phyloP scores from a whole-genome alignment of 2,797 vertebrate species.

The Etheostoma nigrum region DNA sequence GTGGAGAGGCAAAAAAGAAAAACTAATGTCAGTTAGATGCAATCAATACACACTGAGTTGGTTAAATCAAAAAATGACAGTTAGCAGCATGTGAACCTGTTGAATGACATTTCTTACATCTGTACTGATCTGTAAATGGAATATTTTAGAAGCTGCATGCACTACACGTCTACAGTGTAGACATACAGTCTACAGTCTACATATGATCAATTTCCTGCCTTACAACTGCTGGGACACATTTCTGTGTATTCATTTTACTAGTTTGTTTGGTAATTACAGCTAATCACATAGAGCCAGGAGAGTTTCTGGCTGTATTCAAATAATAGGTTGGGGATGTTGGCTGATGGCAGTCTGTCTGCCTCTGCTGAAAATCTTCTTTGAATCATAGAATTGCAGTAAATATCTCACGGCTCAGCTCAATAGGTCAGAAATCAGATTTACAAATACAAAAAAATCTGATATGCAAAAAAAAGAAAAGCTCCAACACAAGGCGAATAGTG shows the following conservation, averaged over 20 bases:
- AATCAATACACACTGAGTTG: constrained; percentile 13
- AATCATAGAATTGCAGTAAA: not conserved
- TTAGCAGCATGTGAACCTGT: not conserved
- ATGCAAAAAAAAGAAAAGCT: not conserved
- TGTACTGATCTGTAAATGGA: not conserved
- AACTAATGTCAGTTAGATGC: constrained; percentile 29
- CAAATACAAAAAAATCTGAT: not conserved
- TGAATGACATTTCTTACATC: not conserved
- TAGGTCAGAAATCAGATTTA: not conserved
- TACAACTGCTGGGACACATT: not conserved
- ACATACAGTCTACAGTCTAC: too few relatives aligned
- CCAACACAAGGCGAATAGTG: not conserved
- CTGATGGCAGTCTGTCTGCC: constrained; percentile 4
- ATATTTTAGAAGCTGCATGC: not conserved
- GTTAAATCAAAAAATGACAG: constrained; percentile 9
- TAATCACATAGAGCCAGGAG: constrained; percentile 18
- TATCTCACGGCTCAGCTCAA: not conserved
- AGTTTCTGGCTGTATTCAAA: constrained; percentile 26
- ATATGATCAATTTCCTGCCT: not conserved
- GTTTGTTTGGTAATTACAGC: constrained; percentile 46
- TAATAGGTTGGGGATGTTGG: not conserved
- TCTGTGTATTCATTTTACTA: not conserved
- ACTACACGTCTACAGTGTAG: not conserved
- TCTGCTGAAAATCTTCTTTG: constrained; percentile 17
- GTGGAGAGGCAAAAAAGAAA: constrained; percentile 30